Conservation (phyloP, 2,888 invertebrate species). For the Plagiodera versicolora region DNA sequence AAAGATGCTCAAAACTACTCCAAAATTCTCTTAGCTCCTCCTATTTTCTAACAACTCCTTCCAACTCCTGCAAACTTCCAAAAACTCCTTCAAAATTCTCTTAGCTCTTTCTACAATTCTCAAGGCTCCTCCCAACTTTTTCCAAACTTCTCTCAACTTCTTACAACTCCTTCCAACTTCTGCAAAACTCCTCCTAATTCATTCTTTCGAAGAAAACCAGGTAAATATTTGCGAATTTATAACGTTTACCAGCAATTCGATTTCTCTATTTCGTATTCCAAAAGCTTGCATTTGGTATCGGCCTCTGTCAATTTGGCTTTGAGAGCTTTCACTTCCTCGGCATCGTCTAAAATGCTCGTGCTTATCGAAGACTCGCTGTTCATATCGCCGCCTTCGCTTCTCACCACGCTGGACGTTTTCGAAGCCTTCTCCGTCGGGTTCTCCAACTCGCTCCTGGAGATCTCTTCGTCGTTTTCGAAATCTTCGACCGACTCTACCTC, state of each 20-base stretch:
- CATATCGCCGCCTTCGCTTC: conserved; percentile 26
- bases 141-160: too few relatives aligned
- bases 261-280: conserved; percentile 40
- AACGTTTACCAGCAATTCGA: conserved; percentile 26
- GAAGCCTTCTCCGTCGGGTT: conserved; percentile 10
- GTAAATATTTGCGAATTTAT: too few relatives aligned
- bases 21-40: too few relatives aligned
- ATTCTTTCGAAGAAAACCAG: too few relatives aligned
- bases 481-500: conserved; percentile 15
- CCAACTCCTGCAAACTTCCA: too few relatives aligned
- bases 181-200: too few relatives aligned
- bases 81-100: too few relatives aligned
- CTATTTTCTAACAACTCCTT: too few relatives aligned
- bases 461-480: conserved; percentile 9
- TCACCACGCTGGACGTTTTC: conserved; percentile 25
- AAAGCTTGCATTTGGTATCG: conserved; percentile 35
- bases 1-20: too few relatives aligned
- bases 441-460: conserved; percentile 6
- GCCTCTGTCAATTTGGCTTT: conserved; percentile 36
- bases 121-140: too few relatives aligned
- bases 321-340: conserved; percentile 35
- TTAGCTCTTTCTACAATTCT: too few relatives aligned
- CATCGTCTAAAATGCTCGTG: conserved; percentile 37
- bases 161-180: too few relatives aligned
- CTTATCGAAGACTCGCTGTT: conserved; percentile 34